These are phyloP conservation scores for Odontesthes bonariensis DNA, from an alignment of 2,113 vertebrate genomes.

Conservation along the genomic window DNA sequence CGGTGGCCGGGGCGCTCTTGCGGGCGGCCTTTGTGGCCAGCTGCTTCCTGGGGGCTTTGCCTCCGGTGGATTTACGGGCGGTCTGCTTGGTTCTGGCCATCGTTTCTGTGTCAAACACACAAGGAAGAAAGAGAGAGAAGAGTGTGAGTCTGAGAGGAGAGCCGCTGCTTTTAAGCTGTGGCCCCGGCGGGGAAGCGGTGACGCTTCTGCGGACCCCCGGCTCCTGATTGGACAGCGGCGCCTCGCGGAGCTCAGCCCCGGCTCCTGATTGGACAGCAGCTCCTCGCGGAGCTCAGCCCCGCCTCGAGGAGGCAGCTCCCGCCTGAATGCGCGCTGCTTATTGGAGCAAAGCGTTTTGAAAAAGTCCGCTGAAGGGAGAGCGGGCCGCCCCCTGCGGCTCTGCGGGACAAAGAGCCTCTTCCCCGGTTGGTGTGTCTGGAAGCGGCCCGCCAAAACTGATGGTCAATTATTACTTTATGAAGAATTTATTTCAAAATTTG, in stretches of 20 bases:
- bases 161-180: not conserved
- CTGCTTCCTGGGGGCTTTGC: slow-evolving; percentile 23
- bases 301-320: not conserved
- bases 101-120: too few relatives aligned
- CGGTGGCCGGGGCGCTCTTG: slow-evolving; percentile 12
- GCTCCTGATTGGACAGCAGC: not conserved
- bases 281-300: not conserved
- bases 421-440: too few relatives aligned
- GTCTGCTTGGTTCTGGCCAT: slow-evolving; percentile 25
- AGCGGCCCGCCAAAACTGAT: too few relatives aligned
- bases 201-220: too few relatives aligned
- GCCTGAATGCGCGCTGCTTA: not conserved
- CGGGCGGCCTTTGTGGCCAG: slow-evolving; percentile 18
- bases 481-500: too few relatives aligned
- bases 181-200: not conserved
- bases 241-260: not conserved
- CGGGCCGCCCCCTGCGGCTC: too few relatives aligned
- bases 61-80: slow-evolving; percentile 20
- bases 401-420: too few relatives aligned
- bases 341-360: not conserved
- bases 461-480: too few relatives aligned
- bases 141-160: too few relatives aligned
- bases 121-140: accelerated
- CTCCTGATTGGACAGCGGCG: too few relatives aligned
- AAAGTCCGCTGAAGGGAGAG: too few relatives aligned